Evolutionary conservation across 1,140 invertebrate genomes (phyloP).

Genomic region (Atta cephalotes): DNA sequence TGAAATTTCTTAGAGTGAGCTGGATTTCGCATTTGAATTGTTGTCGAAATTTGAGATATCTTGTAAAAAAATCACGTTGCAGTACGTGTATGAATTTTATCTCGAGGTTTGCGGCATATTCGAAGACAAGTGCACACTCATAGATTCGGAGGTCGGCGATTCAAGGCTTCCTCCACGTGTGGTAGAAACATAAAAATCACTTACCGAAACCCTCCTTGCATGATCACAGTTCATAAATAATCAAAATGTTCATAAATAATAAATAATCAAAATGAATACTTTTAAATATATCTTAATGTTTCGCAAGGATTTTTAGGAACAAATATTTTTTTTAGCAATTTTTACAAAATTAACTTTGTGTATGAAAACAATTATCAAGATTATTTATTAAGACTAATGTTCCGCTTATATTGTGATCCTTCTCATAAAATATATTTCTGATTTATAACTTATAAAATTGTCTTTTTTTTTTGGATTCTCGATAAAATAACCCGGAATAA

Average conservation of each 20-base stretch:
- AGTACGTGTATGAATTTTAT: neutral
- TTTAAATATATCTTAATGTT: neutral
- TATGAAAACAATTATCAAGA: neutral
- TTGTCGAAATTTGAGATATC: neutral
- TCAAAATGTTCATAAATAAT: neutral
- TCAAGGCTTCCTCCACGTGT: neutral
- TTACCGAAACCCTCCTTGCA: neutral
- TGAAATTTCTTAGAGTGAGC: neutral
- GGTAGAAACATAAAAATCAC: neutral
- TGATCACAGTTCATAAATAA: no score
- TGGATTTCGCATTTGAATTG: neutral
- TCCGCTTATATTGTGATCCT: neutral
- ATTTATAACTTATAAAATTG: neutral
- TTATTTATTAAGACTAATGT: neutral
- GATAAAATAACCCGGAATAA: neutral
- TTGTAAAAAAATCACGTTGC: neutral
- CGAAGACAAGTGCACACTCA: neutral
- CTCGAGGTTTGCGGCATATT: neutral
- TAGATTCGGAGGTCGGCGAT: neutral
- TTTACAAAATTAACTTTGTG: neutral
- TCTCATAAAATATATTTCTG: neutral
- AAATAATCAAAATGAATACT: neutral
- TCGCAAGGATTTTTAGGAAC: neutral
- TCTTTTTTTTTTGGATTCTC: neutral
- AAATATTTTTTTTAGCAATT: neutral